phyloP scores from a whole-genome alignment of 2,113 vertebrate species.

The Willisornis vidua region DNA sequence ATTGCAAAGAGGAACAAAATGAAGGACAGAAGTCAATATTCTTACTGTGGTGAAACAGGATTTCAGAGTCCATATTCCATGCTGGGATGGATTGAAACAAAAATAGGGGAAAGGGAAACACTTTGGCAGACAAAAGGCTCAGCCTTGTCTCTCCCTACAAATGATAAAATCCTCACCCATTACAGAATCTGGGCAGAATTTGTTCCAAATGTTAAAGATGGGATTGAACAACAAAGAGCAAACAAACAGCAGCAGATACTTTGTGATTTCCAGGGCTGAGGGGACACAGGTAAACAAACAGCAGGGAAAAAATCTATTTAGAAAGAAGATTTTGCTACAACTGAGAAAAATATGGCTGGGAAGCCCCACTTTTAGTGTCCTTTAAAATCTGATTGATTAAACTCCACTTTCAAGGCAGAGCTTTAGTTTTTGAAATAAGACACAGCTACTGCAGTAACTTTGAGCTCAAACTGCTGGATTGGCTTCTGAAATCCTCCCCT shows the following conservation, averaged over 20 bases:
- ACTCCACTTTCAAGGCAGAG: background rate
- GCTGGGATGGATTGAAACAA: background rate
- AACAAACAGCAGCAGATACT: background rate
- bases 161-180: background rate
- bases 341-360: background rate
- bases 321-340: background rate
- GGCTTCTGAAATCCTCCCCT: background rate
- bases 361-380: background rate
- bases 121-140: background rate
- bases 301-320: background rate
- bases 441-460: accelerated
- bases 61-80: background rate
- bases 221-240: background rate
- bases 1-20: background rate
- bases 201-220: background rate
- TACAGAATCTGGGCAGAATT: background rate
- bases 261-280: background rate
- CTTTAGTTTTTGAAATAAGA: background rate
- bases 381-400: background rate
- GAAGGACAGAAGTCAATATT: background rate
- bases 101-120: background rate
- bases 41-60: background rate
- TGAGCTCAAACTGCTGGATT: accelerated
- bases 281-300: background rate
- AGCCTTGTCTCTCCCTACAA: background rate